phyloP scores from a whole-genome alignment of 1,140 invertebrate species.

The Pinna nobilis region DNA sequence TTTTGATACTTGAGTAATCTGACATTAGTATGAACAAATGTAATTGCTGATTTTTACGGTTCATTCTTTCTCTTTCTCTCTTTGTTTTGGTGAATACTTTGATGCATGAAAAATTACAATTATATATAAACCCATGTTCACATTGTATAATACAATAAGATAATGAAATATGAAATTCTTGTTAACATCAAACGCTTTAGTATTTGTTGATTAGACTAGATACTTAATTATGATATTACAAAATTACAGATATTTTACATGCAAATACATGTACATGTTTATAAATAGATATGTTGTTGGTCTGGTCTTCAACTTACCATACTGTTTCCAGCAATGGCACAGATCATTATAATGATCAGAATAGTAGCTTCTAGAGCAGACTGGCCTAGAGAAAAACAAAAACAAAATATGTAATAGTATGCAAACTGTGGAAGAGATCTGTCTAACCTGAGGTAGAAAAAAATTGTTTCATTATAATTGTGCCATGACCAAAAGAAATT shows the following conservation, averaged over 20 bases:
- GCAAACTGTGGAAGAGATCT: too few relatives aligned
- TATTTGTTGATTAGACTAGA: background rate
- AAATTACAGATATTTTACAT: too few relatives aligned
- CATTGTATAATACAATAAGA: background rate
- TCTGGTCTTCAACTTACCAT: conserved; percentile 38
- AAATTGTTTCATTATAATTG: too few relatives aligned
- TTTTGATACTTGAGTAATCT: too few relatives aligned
- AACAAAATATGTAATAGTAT: background rate
- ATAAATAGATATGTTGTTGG: background rate
- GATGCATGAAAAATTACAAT: too few relatives aligned
- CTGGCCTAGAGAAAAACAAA: conserved; percentile 41
- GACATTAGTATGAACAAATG: too few relatives aligned
- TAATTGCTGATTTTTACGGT: too few relatives aligned
- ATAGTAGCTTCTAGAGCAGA: conserved; percentile 39
- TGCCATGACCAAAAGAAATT: too few relatives aligned
- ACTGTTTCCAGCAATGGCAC: conserved; percentile 38
- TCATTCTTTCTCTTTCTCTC: too few relatives aligned
- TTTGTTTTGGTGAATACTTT: too few relatives aligned
- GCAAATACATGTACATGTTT: background rate
- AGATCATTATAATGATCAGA: conserved; percentile 38
- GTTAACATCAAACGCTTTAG: background rate
- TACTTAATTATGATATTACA: too few relatives aligned
- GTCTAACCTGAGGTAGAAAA: too few relatives aligned
- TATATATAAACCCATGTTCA: background rate
- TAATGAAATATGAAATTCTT: background rate